These are phyloP conservation scores for Dexiosoma caninum DNA, from an alignment of 2,888 invertebrate genomes.

Conservation along the genomic window DNA sequence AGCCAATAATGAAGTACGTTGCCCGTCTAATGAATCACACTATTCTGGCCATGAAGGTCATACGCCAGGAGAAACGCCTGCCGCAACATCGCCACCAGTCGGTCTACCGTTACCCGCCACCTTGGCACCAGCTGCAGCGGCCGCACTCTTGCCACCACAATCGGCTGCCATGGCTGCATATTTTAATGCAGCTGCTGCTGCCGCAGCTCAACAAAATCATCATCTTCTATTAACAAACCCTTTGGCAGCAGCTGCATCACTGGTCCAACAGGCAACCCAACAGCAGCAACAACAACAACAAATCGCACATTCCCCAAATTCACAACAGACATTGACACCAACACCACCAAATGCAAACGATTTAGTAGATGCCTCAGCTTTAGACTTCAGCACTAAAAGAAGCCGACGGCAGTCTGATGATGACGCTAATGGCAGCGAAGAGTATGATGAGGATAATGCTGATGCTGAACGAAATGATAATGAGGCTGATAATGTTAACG, in stretches of 20 bases:
- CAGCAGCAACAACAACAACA: constrained; percentile 55
- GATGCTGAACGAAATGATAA: constrained; percentile 54
- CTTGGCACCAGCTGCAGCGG: constrained; percentile 82
- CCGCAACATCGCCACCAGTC: constrained; percentile 82
- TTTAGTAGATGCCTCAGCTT: constrained; percentile 80
- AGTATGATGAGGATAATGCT: constrained; percentile 49
- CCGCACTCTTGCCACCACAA: constrained; percentile 85
- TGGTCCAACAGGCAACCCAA: constrained; percentile 76
- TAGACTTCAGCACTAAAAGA: constrained; percentile 90
- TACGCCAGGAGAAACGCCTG: constrained; percentile 79
- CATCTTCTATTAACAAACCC: constrained; percentile 87
- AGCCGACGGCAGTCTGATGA: constrained; percentile 78
- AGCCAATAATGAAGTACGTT: constrained; percentile 81
- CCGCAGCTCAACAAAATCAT: constrained; percentile 86
- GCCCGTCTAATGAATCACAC: constrained; percentile 88
- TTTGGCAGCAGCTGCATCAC: constrained; percentile 83
- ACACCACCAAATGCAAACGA: constrained; percentile 69
- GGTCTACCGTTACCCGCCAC: constrained; percentile 84
- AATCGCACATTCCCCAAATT: constrained; percentile 69
- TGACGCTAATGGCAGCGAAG: constrained; percentile 73
- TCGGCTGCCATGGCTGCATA: constrained; percentile 91
- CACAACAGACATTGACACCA: constrained; percentile 80
- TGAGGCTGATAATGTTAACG: constrained; percentile 61
- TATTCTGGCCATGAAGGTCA: constrained; percentile 80
- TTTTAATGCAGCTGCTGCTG: constrained; percentile 84